Conservation (phyloP, 92 coral and sea anemone genomes). For the Blastomussa wellsi region DNA sequence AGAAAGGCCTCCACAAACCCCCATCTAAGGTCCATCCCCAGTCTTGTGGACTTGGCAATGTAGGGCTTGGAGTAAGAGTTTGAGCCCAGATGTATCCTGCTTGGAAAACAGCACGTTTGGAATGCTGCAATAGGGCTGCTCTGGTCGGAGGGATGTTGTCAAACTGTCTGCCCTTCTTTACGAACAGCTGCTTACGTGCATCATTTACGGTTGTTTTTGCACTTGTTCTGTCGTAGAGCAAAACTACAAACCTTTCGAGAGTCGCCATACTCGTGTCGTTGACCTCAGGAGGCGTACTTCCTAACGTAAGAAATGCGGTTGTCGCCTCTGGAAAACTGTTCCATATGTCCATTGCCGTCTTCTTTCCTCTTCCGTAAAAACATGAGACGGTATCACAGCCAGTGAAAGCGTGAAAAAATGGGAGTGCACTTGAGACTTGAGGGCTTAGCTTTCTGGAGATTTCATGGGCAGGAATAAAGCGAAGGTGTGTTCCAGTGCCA, state of each 20-base stretch:
- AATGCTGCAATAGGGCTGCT: conserved; percentile 23
- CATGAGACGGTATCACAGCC: conserved; percentile 77
- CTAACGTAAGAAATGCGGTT: conserved; percentile 55
- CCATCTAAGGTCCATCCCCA: conserved; percentile 33
- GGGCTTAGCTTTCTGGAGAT: conserved; percentile 39
- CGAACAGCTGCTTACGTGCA: conserved; percentile 63
- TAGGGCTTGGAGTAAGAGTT: conserved; percentile 22
- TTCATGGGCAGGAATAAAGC: conserved; percentile 63
- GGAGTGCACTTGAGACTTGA: conserved; percentile 46
- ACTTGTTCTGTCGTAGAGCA: conserved; percentile 60
- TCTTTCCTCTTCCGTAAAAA: conserved; percentile 67
- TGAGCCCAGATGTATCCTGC: conserved; percentile 45
- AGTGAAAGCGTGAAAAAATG: conserved; percentile 65
- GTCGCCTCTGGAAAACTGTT: too few relatives aligned
- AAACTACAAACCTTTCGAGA: conserved; percentile 53
- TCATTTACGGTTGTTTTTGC: conserved; percentile 39
- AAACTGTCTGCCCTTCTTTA: conserved; percentile 48
- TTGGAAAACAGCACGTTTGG: conserved; percentile 37
- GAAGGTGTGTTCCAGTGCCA: conserved; percentile 52
- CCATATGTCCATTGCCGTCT: conserved; percentile 72
- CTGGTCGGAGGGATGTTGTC: conserved; percentile 59
- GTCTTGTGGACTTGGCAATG: conserved; percentile 15
- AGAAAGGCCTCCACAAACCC: conserved; percentile 35
- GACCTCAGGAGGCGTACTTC: conserved; percentile 38
- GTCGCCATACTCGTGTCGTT: conserved; percentile 45